phyloP scores from a whole-genome alignment of 2,797 vertebrate genomes.

The Cirrhinus mrigala region DNA sequence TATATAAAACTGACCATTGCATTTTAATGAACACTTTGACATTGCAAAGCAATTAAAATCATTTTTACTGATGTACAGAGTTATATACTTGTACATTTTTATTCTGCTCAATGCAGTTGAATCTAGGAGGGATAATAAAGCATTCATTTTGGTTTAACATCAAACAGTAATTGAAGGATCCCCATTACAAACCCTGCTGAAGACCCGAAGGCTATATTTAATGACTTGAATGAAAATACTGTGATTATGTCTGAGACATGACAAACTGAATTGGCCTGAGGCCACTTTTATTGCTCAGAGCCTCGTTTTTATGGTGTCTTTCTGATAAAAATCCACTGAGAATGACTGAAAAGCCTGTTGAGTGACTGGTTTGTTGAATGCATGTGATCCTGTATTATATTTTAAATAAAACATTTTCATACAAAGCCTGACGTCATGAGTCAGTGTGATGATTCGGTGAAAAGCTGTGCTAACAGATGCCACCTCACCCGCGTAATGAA shows the following conservation, averaged over 20 bases:
- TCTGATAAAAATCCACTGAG: background rate
- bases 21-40: background rate
- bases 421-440: background rate
- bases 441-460: background rate
- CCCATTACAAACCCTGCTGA: background rate
- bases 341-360: background rate
- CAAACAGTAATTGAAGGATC: background rate
- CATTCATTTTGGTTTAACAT: background rate
- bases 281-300: background rate
- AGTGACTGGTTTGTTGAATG: background rate
- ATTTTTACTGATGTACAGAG: background rate
- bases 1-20: background rate
- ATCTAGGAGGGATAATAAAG: background rate
- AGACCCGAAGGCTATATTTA: background rate
- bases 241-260: background rate
- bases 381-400: constrained; percentile 15
- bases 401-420: constrained; percentile 41
- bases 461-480: background rate
- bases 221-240: background rate
- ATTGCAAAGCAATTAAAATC: background rate
- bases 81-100: background rate
- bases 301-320: background rate
- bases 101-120: background rate
- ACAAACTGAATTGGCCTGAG: background rate
- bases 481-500: background rate